Conservation (phyloP, 2,113 vertebrate genomes). For the Danio rerio region DNA sequence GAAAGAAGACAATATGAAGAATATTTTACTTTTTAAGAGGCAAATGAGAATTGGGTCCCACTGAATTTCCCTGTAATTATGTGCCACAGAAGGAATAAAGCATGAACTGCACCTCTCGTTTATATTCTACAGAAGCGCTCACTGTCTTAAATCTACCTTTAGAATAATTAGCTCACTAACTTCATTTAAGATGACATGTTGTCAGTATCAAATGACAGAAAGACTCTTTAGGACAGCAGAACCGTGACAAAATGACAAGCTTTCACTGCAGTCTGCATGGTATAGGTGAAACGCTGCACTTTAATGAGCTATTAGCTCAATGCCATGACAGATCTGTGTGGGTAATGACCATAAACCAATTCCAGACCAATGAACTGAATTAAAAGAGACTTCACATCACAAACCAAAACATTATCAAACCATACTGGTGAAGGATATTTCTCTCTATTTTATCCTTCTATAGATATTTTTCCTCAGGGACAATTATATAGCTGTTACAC, state of each 20-base stretch:
- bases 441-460: background rate
- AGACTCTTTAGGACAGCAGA: background rate
- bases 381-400: constrained; percentile 3
- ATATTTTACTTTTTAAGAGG: background rate
- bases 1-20: background rate
- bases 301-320: constrained; percentile 46
- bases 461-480: background rate
- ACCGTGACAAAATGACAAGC: constrained; percentile 20
- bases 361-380: constrained; percentile 34
- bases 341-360: background rate
- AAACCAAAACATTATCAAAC: constrained; percentile 4
- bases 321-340: constrained; percentile 24
- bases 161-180: constrained; percentile 4
- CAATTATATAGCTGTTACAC: background rate
- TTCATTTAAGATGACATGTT: background rate
- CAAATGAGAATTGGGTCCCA: background rate
- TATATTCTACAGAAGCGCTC: background rate
- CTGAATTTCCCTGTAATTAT: background rate
- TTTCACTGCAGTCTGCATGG: constrained; percentile 18
- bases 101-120: background rate
- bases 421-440: background rate
- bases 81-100: background rate
- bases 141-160: background rate
- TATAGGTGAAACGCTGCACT: background rate
- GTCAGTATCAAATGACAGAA: background rate